These are phyloP conservation scores for Acanthurus lineatus DNA, from an alignment of 2,797 vertebrate species.

Conservation along the genomic window DNA sequence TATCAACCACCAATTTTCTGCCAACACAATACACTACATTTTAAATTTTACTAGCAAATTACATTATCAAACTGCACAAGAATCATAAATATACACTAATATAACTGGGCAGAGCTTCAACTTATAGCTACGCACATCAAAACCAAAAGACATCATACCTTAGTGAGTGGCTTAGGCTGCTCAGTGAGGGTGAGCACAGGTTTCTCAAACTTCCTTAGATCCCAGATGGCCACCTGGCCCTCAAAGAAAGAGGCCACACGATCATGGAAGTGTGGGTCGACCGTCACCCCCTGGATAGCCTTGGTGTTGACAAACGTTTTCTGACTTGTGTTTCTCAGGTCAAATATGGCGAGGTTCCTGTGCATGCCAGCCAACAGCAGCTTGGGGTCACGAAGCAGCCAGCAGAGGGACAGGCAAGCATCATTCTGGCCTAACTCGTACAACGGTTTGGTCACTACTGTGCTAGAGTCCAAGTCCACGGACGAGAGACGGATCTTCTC, in stretches of 20 bases:
- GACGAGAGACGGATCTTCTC: conserved; percentile 94
- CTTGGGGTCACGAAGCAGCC: conserved; percentile 97
- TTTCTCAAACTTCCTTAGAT: conserved; percentile 98
- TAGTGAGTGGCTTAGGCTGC: conserved; percentile 95
- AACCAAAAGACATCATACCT: conserved; percentile 73
- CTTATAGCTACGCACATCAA: background rate
- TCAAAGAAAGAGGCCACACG: conserved; percentile 98
- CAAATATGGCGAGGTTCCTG: conserved; percentile 96
- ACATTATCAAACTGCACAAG: background rate
- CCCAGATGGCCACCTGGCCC: conserved; percentile 99
- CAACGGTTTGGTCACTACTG: conserved; percentile 94
- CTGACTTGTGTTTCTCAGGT: conserved; percentile 97
- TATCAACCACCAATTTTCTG: background rate
- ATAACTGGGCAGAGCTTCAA: no score
- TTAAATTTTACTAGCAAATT: background rate
- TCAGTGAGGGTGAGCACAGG: conserved; percentile 96
- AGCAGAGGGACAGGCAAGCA: conserved; percentile 96
- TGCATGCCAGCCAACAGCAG: conserved; percentile 98
- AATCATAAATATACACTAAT: background rate
- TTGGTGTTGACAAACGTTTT: conserved; percentile 99
- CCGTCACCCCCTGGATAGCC: conserved; percentile 97
- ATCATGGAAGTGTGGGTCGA: conserved; percentile 96
- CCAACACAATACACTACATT: background rate
- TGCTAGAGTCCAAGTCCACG: conserved; percentile 90
- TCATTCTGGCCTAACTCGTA: conserved; percentile 98